phyloP scores from a whole-genome alignment of 92 coral and sea anemone genomes.

The Parazoanthus darwini region DNA sequence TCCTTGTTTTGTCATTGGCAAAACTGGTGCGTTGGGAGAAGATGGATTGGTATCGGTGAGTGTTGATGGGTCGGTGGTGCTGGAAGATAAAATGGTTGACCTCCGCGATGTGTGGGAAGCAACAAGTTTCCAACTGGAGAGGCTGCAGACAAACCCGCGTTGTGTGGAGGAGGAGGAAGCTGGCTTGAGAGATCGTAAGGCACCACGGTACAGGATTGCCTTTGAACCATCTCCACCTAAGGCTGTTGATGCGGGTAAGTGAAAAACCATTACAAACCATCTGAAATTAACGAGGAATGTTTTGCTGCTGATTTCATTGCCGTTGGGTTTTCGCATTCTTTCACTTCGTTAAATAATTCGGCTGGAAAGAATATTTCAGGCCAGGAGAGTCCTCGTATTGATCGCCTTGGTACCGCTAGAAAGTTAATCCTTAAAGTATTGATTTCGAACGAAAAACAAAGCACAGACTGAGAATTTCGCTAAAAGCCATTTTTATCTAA shows the following conservation, averaged over 20 bases:
- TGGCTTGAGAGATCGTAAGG: slow-evolving; percentile 69
- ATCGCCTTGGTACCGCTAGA: no score
- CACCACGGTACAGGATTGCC: slow-evolving; percentile 75
- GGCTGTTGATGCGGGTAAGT: slow-evolving; percentile 25
- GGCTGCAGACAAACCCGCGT: slow-evolving; percentile 87
- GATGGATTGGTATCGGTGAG: slow-evolving; percentile 66
- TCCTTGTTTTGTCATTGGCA: slow-evolving; percentile 75
- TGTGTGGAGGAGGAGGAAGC: slow-evolving; percentile 88
- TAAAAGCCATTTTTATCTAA: no score
- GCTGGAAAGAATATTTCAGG: no score
- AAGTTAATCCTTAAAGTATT: no score
- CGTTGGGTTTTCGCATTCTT: no score
- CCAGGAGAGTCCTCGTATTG: no score
- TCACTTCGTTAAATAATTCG: no score
- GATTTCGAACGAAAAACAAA: no score
- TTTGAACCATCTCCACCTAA: slow-evolving; percentile 65
- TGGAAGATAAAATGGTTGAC: slow-evolving; percentile 87
- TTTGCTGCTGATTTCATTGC: no score
- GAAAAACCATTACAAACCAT: background rate
- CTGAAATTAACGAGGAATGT: background rate
- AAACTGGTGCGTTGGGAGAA: slow-evolving; percentile 67
- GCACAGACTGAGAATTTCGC: no score
- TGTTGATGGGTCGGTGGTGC: slow-evolving; percentile 71
- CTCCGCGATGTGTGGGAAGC: slow-evolving; percentile 97
- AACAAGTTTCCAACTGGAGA: slow-evolving; percentile 93